These are phyloP conservation scores for Pteria penguin DNA, from an alignment of 2,888 invertebrate genomes.

Conservation along the genomic window DNA sequence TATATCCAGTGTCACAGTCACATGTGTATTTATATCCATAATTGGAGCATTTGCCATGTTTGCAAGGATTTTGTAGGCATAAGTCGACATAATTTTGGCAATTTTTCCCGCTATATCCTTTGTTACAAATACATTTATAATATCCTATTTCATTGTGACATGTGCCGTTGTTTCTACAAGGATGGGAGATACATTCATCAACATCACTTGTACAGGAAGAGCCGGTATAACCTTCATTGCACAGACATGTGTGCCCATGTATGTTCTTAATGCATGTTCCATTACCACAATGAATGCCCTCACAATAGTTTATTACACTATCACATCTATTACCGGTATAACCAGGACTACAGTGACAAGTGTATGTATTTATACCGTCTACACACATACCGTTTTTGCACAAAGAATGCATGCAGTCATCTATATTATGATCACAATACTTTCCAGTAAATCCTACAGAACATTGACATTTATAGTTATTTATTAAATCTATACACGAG, in stretches of 20 bases:
- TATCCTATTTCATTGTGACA: conserved; percentile 72
- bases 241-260: neutral
- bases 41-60: conserved; percentile 14
- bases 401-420: conserved; percentile 88
- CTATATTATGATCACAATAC: conserved; percentile 83
- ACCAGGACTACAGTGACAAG: conserved; percentile 90
- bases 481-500: conserved; percentile 1
- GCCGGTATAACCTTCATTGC: conserved; percentile 26
- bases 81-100: conserved; percentile 74
- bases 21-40: neutral
- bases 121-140: neutral
- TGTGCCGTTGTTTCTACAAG: conserved; percentile 64
- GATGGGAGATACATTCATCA: conserved; percentile 45
- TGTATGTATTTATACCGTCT: conserved; percentile 80
- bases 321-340: conserved; percentile 92
- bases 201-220: conserved; percentile 45
- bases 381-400: conserved; percentile 89
- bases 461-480: conserved; percentile 1
- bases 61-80: conserved; percentile 62
- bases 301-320: conserved; percentile 83
- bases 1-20: conserved; percentile 1
- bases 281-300: conserved; percentile 71
- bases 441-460: neutral
- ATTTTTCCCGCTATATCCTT: conserved; percentile 66
- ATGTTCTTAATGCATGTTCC: neutral